Base-by-base conservation (phyloP, 2,888 invertebrate species). In the Ariolimax columbianus region DNA sequence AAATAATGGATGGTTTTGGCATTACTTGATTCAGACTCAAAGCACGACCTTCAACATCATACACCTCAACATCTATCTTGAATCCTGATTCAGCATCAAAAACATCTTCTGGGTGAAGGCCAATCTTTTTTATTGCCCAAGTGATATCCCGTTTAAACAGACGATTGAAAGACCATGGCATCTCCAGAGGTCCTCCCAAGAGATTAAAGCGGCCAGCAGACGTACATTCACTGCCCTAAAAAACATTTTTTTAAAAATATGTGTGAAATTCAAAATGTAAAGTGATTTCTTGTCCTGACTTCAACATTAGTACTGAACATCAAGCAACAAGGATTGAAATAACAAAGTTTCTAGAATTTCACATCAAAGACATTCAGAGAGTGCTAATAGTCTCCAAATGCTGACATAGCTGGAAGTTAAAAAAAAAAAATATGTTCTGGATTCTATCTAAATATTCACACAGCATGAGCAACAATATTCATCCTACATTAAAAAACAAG, bases 161-260 rank as follows among this genome's bases (percentile, higher is more conserved):
- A 17, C 89, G 86, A 82, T 88, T 87, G 63, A 87, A 89, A 14
- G 87, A 38, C 89, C 89, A 89, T 19, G 89, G 87, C 89, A 89
- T 89, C 84, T 89, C 89, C 14, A 77, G 72, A 14, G 77, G 40
- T 40, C 88, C 78, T 17, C 88, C 88, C 47, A 88, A 82, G 26
- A 88, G 79, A 47, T 86, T 85, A 77, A 88, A 78, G 26, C 36
- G 70, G 7, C 88, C 88, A 33, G 84, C 86, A 1, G 33, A 73
- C 6, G 59, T 63, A 40, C 86, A 86, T 47, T 78, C 72, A 38
- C n/a, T 68, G 11, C 47, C 77, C 72, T 78, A 36, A 43, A 78
- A 66, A 30, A 75, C 19, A 51, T 11, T 26, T 26, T n/a, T n/a
- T 23, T n/a, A 72, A 26, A 4, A 72, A 68, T 68, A 0, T 68